A percentile compares a stretch with the other conserved stretches of the same genome.
Evolutionary conservation across 2,888 invertebrate species (phyloP).

Genomic region (Leptinotarsa haldemani): DNA sequence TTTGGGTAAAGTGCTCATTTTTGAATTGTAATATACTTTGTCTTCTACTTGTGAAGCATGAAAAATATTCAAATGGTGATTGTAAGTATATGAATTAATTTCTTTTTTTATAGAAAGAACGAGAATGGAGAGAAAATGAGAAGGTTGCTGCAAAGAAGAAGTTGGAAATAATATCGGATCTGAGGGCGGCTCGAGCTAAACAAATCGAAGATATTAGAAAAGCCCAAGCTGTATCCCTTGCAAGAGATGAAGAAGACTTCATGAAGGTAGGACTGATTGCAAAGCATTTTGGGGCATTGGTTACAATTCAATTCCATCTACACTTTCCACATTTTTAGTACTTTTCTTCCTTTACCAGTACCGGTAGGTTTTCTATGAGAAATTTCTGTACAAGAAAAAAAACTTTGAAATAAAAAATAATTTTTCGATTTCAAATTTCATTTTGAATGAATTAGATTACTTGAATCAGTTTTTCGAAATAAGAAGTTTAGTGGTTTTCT

Average conservation of each 20-base stretch:
- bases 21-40: too few relatives aligned
- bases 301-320: neutral
- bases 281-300: neutral
- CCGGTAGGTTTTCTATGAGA: too few relatives aligned
- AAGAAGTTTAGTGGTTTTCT: too few relatives aligned
- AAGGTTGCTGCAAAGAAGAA: constrained; percentile 71
- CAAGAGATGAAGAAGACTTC: constrained; percentile 69
- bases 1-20: too few relatives aligned
- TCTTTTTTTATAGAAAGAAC: constrained; percentile 69
- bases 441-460: too few relatives aligned
- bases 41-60: too few relatives aligned
- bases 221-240: constrained; percentile 75
- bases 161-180: constrained; percentile 67
- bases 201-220: constrained; percentile 70
- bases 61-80: too few relatives aligned
- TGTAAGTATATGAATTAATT: neutral
- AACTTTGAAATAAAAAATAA: too few relatives aligned
- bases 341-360: neutral
- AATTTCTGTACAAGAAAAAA: too few relatives aligned
- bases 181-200: constrained; percentile 65
- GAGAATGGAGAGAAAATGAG: constrained; percentile 77
- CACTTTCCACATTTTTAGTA: neutral
- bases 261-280: constrained; percentile 51
- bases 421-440: too few relatives aligned
- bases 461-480: too few relatives aligned